Evolutionary conservation across 1,140 invertebrate genomes (phyloP).

Genomic region (Drosophila sp.): DNA sequence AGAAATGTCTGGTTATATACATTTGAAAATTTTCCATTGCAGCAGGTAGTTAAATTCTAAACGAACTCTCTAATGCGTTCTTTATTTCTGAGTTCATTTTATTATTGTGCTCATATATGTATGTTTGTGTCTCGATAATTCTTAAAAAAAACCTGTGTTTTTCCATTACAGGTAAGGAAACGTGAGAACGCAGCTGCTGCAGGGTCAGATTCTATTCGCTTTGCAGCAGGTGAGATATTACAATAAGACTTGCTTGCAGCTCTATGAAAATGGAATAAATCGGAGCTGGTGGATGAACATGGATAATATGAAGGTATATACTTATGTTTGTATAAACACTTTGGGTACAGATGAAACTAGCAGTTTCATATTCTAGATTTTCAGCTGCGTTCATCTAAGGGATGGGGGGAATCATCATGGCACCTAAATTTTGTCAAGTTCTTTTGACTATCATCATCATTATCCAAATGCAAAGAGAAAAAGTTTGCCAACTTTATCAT

Average conservation of each 20-base stretch:
- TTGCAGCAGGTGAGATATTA: conserved; percentile 28
- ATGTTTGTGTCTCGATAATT: conserved; percentile 3
- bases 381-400: neutral
- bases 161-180: conserved; percentile 51
- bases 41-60: conserved; percentile 53
- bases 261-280: neutral
- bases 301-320: neutral
- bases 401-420: neutral
- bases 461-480: neutral
- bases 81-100: conserved; percentile 34
- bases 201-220: conserved; percentile 14
- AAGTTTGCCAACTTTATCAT: conserved; percentile 43
- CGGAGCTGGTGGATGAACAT: neutral
- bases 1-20: conserved; percentile 13
- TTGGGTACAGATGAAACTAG: no score
- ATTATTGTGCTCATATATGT: neutral
- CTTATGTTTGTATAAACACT: neutral
- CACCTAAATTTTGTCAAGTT: no score
- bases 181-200: conserved; percentile 43
- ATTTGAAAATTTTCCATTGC: conserved; percentile 61
- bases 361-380: neutral
- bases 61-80: conserved; percentile 24
- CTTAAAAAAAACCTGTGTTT: conserved; percentile 14
- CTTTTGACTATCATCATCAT: conserved; percentile 42
- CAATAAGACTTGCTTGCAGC: neutral